Percentiles rank a stretch among this genome's conserved stretches.
phyloP scores from a whole-genome alignment of 2,888 invertebrate genomes.

The Conops quadrifasciatus region DNA sequence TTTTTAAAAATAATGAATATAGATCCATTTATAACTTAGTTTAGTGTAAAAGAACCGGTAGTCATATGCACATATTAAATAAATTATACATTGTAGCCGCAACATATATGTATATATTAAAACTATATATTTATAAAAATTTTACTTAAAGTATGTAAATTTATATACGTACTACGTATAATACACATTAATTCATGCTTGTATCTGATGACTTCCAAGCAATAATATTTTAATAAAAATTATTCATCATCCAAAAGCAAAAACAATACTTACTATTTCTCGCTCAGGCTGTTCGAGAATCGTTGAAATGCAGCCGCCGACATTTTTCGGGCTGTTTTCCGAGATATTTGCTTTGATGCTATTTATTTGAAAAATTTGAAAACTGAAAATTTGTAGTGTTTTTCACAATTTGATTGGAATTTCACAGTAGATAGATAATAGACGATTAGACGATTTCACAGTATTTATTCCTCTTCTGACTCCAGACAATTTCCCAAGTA shows the following conservation, averaged over 20 bases:
- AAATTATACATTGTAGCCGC: no score
- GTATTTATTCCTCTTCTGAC: background rate
- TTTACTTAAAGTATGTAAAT: no score
- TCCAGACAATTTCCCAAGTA: constrained; percentile 26
- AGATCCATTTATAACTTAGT: no score
- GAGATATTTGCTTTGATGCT: constrained; percentile 19
- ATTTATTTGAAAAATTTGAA: constrained; percentile 27
- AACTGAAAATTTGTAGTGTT: constrained; percentile 26
- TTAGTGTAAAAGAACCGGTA: no score
- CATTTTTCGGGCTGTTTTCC: constrained; percentile 20
- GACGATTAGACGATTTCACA: background rate
- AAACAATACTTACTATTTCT: constrained; percentile 60
- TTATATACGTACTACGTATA: no score
- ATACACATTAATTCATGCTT: background rate
- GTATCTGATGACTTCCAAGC: background rate
- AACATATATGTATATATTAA: no score
- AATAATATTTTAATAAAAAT: constrained; percentile 6
- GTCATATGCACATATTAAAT: no score
- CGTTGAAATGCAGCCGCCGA: constrained; percentile 49
- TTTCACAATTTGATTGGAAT: constrained; percentile 22
- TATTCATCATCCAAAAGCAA: background rate
- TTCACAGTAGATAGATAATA: no score
- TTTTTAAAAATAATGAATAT: no score
- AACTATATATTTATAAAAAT: no score
- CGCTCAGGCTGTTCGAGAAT: constrained; percentile 55